Conservation (phyloP, 2,888 invertebrate species). For the Lasiommata megera region DNA sequence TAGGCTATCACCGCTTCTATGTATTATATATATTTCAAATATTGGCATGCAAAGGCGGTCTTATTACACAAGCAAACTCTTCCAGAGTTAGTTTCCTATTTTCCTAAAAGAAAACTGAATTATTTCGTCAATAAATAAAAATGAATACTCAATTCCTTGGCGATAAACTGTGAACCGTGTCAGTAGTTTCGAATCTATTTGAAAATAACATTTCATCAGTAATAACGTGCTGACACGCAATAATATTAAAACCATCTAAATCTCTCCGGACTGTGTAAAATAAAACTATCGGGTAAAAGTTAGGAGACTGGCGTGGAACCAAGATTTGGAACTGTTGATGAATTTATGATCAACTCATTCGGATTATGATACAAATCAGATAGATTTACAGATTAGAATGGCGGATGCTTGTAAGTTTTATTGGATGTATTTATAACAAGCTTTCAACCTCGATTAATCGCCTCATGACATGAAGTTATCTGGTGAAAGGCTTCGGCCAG, state of each 20-base stretch:
- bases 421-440: too few relatives aligned
- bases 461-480: too few relatives aligned
- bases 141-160: neutral
- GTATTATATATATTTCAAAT: too few relatives aligned
- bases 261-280: conserved; percentile 31
- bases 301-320: neutral
- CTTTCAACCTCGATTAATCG: too few relatives aligned
- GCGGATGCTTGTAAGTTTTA: too few relatives aligned
- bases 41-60: too few relatives aligned
- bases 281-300: conserved; percentile 20
- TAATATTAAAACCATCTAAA: conserved; percentile 37
- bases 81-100: too few relatives aligned
- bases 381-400: too few relatives aligned
- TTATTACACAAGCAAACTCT: too few relatives aligned
- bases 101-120: neutral
- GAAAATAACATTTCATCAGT: conserved; percentile 15
- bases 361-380: too few relatives aligned
- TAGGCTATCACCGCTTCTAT: too few relatives aligned
- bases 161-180: neutral
- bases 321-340: neutral
- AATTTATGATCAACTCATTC: neutral
- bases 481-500: too few relatives aligned
- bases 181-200: neutral
- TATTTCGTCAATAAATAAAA: neutral
- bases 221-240: conserved; percentile 23